Conservation (phyloP, 2,888 invertebrate genomes). For the Ophion ventricosus region DNA sequence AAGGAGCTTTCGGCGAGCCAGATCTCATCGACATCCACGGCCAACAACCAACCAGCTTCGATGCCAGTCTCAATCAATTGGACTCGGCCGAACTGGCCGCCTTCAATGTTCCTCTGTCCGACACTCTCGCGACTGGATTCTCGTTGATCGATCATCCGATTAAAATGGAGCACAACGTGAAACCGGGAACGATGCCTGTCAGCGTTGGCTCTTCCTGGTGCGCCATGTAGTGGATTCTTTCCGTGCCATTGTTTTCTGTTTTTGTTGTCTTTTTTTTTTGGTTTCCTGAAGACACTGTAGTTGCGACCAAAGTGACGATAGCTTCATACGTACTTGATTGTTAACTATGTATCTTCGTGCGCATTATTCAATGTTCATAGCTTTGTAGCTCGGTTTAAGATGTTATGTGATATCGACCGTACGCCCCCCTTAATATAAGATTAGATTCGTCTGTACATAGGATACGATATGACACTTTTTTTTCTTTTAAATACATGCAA, state of each 20-base stretch:
- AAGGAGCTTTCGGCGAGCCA: neutral
- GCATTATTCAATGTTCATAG: neutral
- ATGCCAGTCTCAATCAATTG: conserved; percentile 52
- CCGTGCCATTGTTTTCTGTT: neutral
- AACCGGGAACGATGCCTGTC: conserved; percentile 28
- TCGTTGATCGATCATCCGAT: conserved; percentile 42
- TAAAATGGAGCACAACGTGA: conserved; percentile 33
- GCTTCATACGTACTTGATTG: conserved; percentile 19
- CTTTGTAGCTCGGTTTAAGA: neutral
- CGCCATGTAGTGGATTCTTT: neutral
- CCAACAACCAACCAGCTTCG: conserved; percentile 38
- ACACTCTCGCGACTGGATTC: conserved; percentile 40
- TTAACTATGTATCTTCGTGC: neutral
- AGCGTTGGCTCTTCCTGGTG: conserved; percentile 50
- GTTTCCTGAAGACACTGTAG: too few species aligned
- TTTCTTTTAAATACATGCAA: conserved; percentile 7
- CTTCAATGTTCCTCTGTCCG: conserved; percentile 36
- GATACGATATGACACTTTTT: conserved; percentile 7
- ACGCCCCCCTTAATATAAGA: neutral
- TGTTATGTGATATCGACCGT: neutral
- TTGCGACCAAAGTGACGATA: conserved; percentile 28
- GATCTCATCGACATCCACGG: conserved; percentile 22
- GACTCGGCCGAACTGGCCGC: conserved; percentile 57
- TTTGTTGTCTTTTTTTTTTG: too few species aligned
- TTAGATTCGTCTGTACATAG: neutral